Percentiles rank a stretch among this genome's conserved stretches.
Evolutionary conservation across 2,113 vertebrate species (phyloP).

Genomic region (Piprites chloris): DNA sequence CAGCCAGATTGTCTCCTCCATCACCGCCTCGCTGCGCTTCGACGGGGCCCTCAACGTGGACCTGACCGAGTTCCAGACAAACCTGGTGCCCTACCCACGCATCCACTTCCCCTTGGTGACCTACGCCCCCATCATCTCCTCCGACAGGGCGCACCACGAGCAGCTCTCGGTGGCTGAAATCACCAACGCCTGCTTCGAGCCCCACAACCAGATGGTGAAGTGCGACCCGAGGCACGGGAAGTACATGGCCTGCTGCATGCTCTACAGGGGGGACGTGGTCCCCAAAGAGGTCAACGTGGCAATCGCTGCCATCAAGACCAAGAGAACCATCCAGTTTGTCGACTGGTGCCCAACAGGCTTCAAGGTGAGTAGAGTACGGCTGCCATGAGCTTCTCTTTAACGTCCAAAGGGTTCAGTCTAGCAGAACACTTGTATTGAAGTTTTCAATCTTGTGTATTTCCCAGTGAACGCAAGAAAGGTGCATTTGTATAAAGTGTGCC

Average conservation of each 20-base stretch:
- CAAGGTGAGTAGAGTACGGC: conserved; percentile 66
- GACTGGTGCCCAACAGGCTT: conserved; percentile 84
- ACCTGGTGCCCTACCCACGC: conserved; percentile 81
- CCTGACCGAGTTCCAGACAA: conserved; percentile 81
- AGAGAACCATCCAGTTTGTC: conserved; percentile 75
- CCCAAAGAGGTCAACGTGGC: conserved; percentile 80
- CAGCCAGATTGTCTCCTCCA: conserved; percentile 81
- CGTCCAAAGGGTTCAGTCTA: background rate
- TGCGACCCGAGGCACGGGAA: conserved; percentile 79
- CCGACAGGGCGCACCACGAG: conserved; percentile 74
- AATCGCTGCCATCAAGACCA: conserved; percentile 79
- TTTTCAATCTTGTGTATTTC: background rate
- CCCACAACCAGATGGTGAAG: conserved; percentile 82
- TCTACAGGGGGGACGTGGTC: conserved; percentile 75
- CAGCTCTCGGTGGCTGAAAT: conserved; percentile 81
- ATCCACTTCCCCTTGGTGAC: conserved; percentile 82
- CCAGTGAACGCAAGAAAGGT: fast-evolving
- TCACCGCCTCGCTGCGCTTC: conserved; percentile 80
- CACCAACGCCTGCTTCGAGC: conserved; percentile 80
- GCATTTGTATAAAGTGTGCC: background rate
- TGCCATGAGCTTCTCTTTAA: background rate
- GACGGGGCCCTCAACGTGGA: conserved; percentile 80
- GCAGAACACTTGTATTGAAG: background rate
- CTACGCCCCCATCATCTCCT: conserved; percentile 79
- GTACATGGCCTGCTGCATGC: conserved; percentile 84